Evolutionary conservation across 2,888 invertebrate species (phyloP).

Genomic region (Pinctada fucata): DNA sequence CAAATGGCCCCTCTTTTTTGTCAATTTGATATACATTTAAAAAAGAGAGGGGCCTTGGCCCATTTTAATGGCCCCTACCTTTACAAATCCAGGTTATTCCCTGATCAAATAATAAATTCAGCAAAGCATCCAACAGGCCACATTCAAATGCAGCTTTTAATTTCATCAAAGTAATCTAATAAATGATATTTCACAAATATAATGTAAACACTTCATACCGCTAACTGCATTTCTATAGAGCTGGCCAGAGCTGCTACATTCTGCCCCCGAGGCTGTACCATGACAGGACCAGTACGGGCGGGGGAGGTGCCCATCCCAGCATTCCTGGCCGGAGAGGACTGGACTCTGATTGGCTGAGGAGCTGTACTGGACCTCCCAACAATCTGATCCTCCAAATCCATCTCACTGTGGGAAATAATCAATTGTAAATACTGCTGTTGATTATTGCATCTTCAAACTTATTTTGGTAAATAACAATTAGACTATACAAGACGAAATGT

Average conservation of each 20-base stretch:
- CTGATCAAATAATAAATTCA: too few species aligned
- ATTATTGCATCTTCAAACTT: neutral
- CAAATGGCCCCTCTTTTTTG: too few species aligned
- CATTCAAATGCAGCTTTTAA: too few species aligned
- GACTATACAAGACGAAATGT: too few species aligned
- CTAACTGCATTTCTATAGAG: slow-evolving; percentile 60
- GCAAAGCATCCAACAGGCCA: too few species aligned
- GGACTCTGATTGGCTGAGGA: slow-evolving; percentile 20
- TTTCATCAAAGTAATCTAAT: too few species aligned
- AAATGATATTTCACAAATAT: too few species aligned
- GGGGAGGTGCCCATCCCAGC: slow-evolving; percentile 25
- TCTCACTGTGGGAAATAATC: slow-evolving; percentile 20
- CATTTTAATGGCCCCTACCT: too few species aligned
- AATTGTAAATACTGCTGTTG: neutral
- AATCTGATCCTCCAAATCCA: slow-evolving; percentile 23
- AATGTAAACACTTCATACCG: slow-evolving; percentile 45
- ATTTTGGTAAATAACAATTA: too few species aligned
- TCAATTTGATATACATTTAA: too few species aligned
- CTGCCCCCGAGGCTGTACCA: slow-evolving; percentile 54
- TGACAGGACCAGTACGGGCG: slow-evolving; percentile 17
- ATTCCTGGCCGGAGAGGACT: slow-evolving; percentile 29
- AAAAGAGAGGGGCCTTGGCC: too few species aligned
- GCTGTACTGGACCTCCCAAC: slow-evolving; percentile 30
- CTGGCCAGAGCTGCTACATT: slow-evolving; percentile 59
- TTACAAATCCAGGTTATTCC: too few species aligned